Evolutionary conservation across 2,888 invertebrate species (phyloP).

Genomic region (Gandaritis pyraliata): DNA sequence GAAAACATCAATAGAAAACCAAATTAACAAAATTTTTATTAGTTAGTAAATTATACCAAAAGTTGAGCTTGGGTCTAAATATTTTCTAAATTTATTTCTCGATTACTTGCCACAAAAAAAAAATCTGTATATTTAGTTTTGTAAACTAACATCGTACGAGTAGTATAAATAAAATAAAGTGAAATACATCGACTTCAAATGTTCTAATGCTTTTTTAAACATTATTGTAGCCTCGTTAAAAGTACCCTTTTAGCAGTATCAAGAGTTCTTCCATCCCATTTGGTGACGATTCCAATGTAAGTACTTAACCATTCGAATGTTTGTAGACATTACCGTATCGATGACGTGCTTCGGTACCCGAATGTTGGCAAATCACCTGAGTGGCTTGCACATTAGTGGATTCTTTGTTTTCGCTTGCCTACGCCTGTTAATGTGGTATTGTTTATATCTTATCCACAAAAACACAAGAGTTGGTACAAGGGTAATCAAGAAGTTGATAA

Average conservation of each 20-base stretch:
- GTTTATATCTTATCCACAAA: no score
- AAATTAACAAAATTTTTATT: background rate
- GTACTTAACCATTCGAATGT: constrained; percentile 19
- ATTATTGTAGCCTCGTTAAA: no score
- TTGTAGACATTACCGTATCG: constrained; percentile 31
- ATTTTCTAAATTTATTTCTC: no score
- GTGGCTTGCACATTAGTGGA: constrained; percentile 8
- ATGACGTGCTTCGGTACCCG: constrained; percentile 7
- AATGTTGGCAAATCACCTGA: constrained; percentile 23
- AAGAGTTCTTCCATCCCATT: constrained; percentile 31
- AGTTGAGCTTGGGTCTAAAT: no score
- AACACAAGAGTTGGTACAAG: no score
- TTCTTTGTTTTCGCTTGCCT: background rate
- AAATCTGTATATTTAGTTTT: no score
- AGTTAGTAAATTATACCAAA: no score
- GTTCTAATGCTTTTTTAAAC: constrained; percentile 22
- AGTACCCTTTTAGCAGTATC: constrained; percentile 22
- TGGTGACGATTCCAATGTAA: constrained; percentile 9
- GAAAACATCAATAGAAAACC: background rate
- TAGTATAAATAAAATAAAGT: no score
- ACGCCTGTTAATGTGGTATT: background rate
- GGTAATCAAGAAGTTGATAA: no score
- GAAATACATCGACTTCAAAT: no score
- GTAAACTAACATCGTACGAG: no score
- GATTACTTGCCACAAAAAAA: no score